phyloP scores from a whole-genome alignment of 2,797 vertebrate genomes.

The Sebastes variabilis region DNA sequence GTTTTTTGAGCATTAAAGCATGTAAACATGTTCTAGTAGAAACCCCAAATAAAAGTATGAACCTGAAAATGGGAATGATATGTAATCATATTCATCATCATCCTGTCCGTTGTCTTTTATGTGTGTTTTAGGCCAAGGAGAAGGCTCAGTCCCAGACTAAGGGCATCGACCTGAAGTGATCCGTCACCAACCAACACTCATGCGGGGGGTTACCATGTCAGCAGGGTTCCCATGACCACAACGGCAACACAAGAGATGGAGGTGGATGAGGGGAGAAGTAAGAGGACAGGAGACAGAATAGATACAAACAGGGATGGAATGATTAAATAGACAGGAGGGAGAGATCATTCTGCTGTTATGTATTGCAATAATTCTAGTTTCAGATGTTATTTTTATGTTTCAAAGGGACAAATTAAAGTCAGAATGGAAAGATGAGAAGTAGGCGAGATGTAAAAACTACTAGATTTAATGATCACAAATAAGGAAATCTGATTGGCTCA shows the following conservation, averaged over 20 bases:
- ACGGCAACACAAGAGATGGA: not conserved
- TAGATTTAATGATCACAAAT: not conserved
- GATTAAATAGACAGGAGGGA: not conserved
- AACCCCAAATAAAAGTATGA: too few species aligned
- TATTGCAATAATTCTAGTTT: constrained; percentile 9
- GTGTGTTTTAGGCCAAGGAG: constrained; percentile 67
- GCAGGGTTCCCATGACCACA: constrained; percentile 4
- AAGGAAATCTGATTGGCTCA: not conserved
- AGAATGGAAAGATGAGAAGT: not conserved
- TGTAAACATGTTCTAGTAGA: too few species aligned
- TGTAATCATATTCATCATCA: not conserved
- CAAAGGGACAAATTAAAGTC: not conserved
- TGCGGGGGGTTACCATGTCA: constrained; percentile 2
- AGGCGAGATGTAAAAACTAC: not conserved
- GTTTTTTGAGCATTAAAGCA: too few species aligned
- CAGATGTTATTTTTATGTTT: not conserved
- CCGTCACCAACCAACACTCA: not conserved
- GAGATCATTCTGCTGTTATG: constrained; percentile 4
- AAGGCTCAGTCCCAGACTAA: constrained; percentile 54
- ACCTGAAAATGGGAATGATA: too few species aligned
- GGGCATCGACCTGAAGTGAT: constrained; percentile 76
- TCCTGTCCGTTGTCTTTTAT: not conserved
- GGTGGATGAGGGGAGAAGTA: constrained; percentile 19
- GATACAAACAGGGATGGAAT: not conserved
- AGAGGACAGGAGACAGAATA: not conserved